Percentiles rank a stretch among this genome's conserved stretches.
Evolutionary conservation across 2,888 invertebrate genomes (phyloP).

Genomic region (Nasonia oneida): DNA sequence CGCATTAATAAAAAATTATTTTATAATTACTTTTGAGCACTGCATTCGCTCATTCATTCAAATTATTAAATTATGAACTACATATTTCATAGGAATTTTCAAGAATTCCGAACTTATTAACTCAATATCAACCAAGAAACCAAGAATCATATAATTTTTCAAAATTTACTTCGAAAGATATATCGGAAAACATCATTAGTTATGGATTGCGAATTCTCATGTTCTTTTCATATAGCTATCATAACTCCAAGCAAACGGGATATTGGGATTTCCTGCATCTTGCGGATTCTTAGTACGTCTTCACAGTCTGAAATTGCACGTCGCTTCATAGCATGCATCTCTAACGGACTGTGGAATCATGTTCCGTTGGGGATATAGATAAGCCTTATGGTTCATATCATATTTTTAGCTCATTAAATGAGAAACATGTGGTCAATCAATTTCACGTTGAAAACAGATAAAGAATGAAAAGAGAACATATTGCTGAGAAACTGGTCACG

Average conservation of each 20-base stretch:
- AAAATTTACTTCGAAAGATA: conserved; percentile 27
- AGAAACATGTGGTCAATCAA: neutral
- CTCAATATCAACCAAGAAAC: conserved; percentile 7
- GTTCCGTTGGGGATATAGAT: neutral
- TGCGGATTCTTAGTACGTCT: conserved; percentile 49
- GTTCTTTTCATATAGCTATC: conserved; percentile 27
- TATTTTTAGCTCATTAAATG: neutral
- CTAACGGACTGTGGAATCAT: conserved; percentile 10
- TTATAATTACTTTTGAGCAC: too few species aligned
- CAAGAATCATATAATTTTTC: conserved; percentile 30
- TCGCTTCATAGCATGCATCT: conserved; percentile 28
- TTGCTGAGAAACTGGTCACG: neutral
- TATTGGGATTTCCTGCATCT: conserved; percentile 59
- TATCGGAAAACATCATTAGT: conserved; percentile 35
- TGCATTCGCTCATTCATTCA: too few species aligned
- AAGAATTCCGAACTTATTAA: neutral
- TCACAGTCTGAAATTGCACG: conserved; percentile 47
- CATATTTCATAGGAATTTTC: too few species aligned
- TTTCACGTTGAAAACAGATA: neutral
- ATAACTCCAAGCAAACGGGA: conserved; percentile 43
- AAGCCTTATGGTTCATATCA: neutral
- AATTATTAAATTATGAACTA: too few species aligned
- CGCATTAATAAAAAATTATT: too few species aligned
- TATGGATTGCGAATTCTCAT: conserved; percentile 39
- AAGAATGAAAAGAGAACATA: neutral